phyloP scores from a whole-genome alignment of 2,888 invertebrate species.

The Cyclophora albipunctata region DNA sequence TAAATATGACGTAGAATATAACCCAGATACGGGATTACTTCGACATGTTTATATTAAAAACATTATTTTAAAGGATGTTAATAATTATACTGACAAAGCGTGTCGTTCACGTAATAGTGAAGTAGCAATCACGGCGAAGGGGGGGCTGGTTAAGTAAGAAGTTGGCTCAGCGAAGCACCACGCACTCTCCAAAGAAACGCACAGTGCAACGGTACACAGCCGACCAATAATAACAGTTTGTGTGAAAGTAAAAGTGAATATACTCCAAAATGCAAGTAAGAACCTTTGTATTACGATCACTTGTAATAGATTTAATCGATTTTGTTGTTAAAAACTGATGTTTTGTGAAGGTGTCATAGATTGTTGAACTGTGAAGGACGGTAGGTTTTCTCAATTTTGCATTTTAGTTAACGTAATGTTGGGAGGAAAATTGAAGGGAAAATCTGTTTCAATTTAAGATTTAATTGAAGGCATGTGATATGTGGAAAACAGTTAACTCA shows the following conservation, averaged over 20 bases:
- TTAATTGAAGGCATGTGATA: too few species aligned
- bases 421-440: constrained; percentile 16
- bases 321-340: constrained; percentile 6
- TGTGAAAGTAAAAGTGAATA: constrained; percentile 58
- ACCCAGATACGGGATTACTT: too few species aligned
- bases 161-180: constrained; percentile 56
- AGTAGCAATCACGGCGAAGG: constrained; percentile 27
- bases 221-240: constrained; percentile 14
- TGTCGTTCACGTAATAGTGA: constrained; percentile 31
- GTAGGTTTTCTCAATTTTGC: constrained; percentile 28
- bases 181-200: constrained; percentile 54
- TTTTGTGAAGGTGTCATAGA: constrained; percentile 26
- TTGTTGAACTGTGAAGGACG: constrained; percentile 40
- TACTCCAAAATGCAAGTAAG: constrained; percentile 57
- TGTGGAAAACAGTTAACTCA: too few species aligned
- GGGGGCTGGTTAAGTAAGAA: constrained; percentile 64
- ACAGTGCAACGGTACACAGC: constrained; percentile 42
- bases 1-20: too few species aligned
- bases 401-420: constrained; percentile 5
- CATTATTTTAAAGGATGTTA: neutral
- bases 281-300: constrained; percentile 8
- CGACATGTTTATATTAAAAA: too few species aligned
- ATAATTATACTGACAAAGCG: constrained; percentile 10
- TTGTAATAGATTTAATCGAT: too few species aligned
- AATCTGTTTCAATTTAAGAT: too few species aligned